Evolutionary conservation across 2,797 vertebrate genomes (phyloP).

Genomic region (Gallinago solitaria): DNA sequence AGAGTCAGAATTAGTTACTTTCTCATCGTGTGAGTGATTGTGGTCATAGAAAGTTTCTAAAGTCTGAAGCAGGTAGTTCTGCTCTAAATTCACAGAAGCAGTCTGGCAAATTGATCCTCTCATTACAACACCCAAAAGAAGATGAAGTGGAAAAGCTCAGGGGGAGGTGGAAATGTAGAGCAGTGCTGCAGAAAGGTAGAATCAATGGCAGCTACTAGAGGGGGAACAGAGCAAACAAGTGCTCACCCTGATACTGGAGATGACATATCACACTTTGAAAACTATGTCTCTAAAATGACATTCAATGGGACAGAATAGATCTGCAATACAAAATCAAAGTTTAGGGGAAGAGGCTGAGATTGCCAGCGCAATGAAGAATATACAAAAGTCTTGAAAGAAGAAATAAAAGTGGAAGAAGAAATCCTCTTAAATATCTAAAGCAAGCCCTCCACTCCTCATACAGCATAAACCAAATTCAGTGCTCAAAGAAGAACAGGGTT

Average conservation of each 20-base stretch:
- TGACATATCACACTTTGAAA: neutral
- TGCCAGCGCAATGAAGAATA: neutral
- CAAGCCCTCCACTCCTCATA: neutral
- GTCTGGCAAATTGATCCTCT: neutral
- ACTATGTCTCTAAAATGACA: neutral
- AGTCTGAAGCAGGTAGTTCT: neutral
- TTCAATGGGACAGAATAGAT: neutral
- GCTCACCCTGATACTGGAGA: neutral
- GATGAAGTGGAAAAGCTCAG: neutral
- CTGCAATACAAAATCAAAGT: neutral
- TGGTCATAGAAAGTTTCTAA: neutral
- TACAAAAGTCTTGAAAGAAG: neutral
- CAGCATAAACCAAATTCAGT: neutral
- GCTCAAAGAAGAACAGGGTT: neutral
- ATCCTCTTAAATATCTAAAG: neutral
- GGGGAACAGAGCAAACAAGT: neutral
- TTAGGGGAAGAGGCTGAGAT: neutral
- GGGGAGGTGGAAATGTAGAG: neutral
- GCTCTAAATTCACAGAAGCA: neutral
- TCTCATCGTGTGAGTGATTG: accelerated
- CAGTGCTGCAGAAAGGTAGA: neutral
- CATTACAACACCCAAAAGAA: neutral
- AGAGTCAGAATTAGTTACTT: neutral
- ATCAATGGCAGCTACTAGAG: neutral
- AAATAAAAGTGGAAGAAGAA: neutral